These are phyloP conservation scores for Theristicus caerulescens DNA, from an alignment of 2,113 vertebrate genomes.

Conservation along the genomic window DNA sequence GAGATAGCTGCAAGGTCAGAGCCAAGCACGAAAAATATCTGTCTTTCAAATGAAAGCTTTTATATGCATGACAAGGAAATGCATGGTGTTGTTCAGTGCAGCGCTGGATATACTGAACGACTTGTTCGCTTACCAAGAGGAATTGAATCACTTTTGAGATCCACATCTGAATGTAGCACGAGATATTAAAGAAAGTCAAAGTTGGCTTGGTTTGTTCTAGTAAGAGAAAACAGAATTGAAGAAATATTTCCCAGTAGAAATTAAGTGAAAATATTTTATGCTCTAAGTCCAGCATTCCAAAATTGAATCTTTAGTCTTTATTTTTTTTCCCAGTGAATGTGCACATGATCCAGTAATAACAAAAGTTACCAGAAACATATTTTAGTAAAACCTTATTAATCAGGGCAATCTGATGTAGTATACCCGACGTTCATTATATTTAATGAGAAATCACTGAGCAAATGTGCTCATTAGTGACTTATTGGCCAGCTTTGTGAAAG, in stretches of 20 bases:
- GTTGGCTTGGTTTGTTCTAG: background rate
- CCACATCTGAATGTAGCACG: background rate
- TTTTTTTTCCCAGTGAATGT: background rate
- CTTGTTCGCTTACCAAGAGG: background rate
- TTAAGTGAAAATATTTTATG: background rate
- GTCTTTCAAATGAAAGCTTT: background rate
- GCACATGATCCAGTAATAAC: slow-evolving; percentile 6
- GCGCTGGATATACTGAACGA: background rate
- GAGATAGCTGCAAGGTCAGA: background rate
- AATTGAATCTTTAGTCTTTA: background rate
- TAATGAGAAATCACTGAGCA: slow-evolving; percentile 12
- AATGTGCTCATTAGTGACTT: slow-evolving; percentile 30
- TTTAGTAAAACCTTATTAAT: slow-evolving; percentile 45
- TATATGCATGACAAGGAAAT: background rate
- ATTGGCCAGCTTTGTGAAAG: background rate
- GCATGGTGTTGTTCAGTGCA: background rate
- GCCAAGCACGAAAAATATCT: background rate
- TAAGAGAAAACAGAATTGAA: background rate
- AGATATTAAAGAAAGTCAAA: background rate
- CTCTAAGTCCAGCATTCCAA: background rate
- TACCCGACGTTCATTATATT: slow-evolving; percentile 16
- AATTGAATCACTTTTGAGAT: background rate
- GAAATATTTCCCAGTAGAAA: slow-evolving; percentile 13
- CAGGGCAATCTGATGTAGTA: background rate
- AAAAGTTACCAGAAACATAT: slow-evolving; percentile 21